A percentile compares a stretch with the other conserved stretches of the same genome.
Evolutionary conservation across 2,797 vertebrate genomes (phyloP).

Genomic region (Cossypha heuglini): DNA sequence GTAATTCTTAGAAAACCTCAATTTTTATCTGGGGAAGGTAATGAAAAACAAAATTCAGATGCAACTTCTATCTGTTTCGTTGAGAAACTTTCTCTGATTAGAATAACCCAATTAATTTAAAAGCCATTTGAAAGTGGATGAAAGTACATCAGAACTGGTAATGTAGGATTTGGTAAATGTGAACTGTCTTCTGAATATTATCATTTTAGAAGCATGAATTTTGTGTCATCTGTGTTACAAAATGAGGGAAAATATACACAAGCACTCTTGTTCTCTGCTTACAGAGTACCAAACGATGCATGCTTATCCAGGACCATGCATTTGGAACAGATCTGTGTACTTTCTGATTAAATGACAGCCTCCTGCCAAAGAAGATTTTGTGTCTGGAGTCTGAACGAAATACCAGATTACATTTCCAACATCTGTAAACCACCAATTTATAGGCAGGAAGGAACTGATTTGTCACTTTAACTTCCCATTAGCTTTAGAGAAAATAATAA

Average conservation of each 20-base stretch:
- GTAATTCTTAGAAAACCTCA: background rate
- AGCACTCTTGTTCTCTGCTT: background rate
- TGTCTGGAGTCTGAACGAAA: background rate
- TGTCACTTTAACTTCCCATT: background rate
- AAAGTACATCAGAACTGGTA: background rate
- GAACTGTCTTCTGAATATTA: background rate
- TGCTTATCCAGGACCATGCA: background rate
- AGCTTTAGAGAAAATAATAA: background rate
- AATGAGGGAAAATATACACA: background rate
- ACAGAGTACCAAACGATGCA: background rate
- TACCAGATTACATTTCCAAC: background rate
- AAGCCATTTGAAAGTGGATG: background rate
- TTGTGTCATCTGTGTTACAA: background rate
- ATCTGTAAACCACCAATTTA: background rate
- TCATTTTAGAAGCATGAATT: background rate
- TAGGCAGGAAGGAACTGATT: background rate
- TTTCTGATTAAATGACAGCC: background rate
- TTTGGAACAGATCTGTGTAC: background rate
- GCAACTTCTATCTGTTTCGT: rapidly evolving
- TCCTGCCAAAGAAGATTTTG: background rate
- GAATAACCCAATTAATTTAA: background rate
- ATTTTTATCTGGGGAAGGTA: background rate
- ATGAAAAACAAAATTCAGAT: background rate
- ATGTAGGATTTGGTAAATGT: background rate
- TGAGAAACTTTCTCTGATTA: background rate